A percentile compares a stretch with the other conserved stretches of the same genome.
These are phyloP conservation scores for Caranx melampygus DNA, from an alignment of 2,113 vertebrate genomes.

Conservation along the genomic window DNA sequence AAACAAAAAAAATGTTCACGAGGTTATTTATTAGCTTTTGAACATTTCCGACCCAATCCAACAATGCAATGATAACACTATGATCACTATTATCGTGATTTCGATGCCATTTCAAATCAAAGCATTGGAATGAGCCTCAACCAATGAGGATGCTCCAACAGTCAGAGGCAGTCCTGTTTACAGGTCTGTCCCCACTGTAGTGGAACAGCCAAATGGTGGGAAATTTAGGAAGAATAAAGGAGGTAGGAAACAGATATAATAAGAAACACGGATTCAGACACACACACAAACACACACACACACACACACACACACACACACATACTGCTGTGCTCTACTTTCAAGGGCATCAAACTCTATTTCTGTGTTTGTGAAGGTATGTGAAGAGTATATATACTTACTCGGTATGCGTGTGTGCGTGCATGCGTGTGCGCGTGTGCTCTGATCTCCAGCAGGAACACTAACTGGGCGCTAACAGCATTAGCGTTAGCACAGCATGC, in stretches of 20 bases:
- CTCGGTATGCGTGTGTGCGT: conserved; percentile 24
- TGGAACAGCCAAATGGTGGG: too few species aligned
- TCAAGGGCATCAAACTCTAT: conserved; percentile 6
- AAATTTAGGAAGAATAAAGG: not conserved
- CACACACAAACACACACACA: conserved; percentile 19
- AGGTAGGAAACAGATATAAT: conserved; percentile 10
- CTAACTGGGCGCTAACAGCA: conserved; percentile 91
- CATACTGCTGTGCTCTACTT: not conserved
- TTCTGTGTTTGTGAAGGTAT: conserved; percentile 5
- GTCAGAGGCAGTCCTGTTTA: too few species aligned
- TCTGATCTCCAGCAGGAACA: conserved; percentile 86
- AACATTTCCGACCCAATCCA: too few species aligned
- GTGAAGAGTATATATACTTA: conserved; percentile 1
- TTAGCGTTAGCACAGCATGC: conserved; percentile 90
- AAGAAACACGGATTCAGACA: conserved; percentile 29
- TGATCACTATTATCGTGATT: too few species aligned
- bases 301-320: conserved; percentile 24
- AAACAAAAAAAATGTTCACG: too few species aligned
- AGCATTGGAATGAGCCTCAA: too few species aligned
- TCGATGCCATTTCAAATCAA: too few species aligned
- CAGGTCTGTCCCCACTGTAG: too few species aligned
- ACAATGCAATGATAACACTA: too few species aligned
- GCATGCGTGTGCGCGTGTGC: conserved; percentile 50
- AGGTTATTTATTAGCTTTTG: too few species aligned
- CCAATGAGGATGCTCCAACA: too few species aligned